Evolutionary conservation across 2,113 vertebrate genomes (phyloP).

Genomic region (Physeter macrocephalus): DNA sequence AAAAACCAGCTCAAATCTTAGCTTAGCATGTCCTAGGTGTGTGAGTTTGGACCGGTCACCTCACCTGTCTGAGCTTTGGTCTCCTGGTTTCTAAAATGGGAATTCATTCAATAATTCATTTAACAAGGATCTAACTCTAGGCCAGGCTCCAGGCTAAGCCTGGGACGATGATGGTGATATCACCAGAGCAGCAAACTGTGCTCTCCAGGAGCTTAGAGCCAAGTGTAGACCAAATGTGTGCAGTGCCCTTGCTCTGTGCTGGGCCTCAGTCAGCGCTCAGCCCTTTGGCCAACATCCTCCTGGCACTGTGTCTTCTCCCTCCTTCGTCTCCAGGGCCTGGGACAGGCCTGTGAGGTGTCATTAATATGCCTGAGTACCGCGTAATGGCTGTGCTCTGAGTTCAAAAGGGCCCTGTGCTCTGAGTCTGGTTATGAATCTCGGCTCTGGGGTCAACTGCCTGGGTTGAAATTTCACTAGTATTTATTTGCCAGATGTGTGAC

Average conservation of each 20-base stretch:
- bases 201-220: background rate
- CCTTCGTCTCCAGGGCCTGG: background rate
- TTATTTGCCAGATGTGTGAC: background rate
- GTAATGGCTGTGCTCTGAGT: background rate
- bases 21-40: background rate
- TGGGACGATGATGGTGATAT: background rate
- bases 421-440: background rate
- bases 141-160: background rate
- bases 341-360: background rate
- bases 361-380: accelerated
- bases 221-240: accelerated
- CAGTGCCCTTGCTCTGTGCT: too few relatives aligned
- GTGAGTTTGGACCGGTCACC: background rate
- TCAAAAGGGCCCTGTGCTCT: background rate
- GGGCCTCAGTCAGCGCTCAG: background rate
- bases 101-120: background rate
- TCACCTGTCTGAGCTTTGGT: background rate
- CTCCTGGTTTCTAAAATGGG: background rate
- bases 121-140: background rate
- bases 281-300: background rate
- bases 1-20: background rate
- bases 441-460: background rate
- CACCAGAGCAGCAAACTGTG: background rate
- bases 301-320: background rate
- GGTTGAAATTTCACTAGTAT: background rate